phyloP scores from a whole-genome alignment of 2,888 invertebrate species.

The Acanthosepion esculentum region DNA sequence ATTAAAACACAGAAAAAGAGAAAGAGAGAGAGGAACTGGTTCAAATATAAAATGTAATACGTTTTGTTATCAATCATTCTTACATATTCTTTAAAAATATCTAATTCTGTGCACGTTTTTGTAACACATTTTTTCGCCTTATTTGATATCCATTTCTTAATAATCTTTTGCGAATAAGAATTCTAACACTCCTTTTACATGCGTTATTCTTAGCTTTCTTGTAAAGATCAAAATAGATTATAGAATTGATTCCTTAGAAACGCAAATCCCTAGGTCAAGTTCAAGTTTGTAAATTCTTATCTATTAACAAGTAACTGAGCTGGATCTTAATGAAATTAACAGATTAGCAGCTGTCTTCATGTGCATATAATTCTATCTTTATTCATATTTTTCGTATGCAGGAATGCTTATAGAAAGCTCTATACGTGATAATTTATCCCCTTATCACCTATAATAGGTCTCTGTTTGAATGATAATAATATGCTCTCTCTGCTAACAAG shows the following conservation, averaged over 20 bases:
- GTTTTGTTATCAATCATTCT: no score
- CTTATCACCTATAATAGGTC: not conserved
- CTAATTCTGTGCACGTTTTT: no score
- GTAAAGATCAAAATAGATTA: not conserved
- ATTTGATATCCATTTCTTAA: no score
- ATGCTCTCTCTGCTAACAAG: no score
- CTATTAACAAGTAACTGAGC: not conserved
- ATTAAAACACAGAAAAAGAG: no score
- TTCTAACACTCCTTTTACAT: no score
- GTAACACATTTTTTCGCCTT: no score
- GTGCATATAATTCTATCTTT: not conserved
- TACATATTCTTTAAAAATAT: no score
- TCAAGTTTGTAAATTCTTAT: not conserved
- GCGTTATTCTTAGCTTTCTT: not conserved
- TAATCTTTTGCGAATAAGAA: no score
- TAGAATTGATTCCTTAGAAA: not conserved
- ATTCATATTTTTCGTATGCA: not conserved
- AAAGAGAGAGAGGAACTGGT: no score
- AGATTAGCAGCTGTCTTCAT: not conserved
- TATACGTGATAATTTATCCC: not conserved
- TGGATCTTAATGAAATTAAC: not conserved
- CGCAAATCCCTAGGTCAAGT: not conserved
- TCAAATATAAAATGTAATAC: no score
- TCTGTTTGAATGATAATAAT: no score
- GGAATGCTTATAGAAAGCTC: not conserved